Evolutionary conservation across 2,113 vertebrate genomes (phyloP).

Genomic region (Cyanoliseus patagonus): DNA sequence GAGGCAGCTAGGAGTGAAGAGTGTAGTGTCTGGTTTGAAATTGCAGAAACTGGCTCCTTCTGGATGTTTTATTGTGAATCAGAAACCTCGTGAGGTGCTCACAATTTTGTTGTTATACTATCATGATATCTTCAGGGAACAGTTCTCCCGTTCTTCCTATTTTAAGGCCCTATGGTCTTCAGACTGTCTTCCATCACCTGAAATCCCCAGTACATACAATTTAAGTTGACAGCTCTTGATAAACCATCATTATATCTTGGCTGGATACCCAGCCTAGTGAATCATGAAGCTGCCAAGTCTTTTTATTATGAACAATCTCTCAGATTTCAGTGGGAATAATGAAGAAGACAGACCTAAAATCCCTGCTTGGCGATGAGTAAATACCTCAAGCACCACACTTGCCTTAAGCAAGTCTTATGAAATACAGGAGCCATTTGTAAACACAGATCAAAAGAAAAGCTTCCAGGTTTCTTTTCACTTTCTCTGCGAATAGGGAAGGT

Average conservation of each 20-base stretch:
- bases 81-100: not conserved
- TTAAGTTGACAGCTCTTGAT: constrained; percentile 43
- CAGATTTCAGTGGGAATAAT: constrained; percentile 23
- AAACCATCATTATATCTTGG: constrained; percentile 62
- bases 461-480: not conserved
- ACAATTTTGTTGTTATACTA: not conserved
- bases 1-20: accelerated
- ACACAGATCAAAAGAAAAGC: not conserved
- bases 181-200: not conserved
- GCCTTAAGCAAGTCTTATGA: not conserved
- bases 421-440: not conserved
- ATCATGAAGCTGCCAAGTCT: constrained; percentile 53
- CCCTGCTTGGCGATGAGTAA: not conserved
- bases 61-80: not conserved
- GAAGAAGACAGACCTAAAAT: constrained; percentile 25
- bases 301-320: constrained; percentile 32
- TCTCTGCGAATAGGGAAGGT: not conserved
- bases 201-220: not conserved
- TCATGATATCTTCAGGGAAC: not conserved
- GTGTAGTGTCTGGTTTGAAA: not conserved
- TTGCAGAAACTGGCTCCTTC: not conserved
- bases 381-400: not conserved
- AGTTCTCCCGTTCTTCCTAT: not conserved
- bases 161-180: not conserved
- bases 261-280: constrained; percentile 47